Evolutionary conservation across 2,113 vertebrate genomes (phyloP).

Genomic region (Lagenorhynchus albirostris): DNA sequence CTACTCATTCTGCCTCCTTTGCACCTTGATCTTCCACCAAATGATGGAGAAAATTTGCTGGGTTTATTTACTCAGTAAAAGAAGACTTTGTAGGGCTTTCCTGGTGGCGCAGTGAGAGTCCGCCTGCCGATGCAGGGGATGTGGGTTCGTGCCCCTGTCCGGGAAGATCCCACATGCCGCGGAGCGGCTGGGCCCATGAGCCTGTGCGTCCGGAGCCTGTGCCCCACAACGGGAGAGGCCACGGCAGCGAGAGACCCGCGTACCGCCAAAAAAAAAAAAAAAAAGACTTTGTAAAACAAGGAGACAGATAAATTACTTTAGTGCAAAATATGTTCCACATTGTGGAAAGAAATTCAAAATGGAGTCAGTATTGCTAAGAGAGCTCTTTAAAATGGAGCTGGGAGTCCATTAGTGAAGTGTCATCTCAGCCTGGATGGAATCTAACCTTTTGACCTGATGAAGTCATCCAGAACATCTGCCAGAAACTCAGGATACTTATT

Average conservation of each 20-base stretch:
- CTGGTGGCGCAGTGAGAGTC: too few species aligned
- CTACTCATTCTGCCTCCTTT: neutral
- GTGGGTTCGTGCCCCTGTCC: too few species aligned
- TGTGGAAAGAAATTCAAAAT: neutral
- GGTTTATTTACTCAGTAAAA: neutral
- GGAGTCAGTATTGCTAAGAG: neutral
- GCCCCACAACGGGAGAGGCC: too few species aligned
- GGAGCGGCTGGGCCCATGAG: too few species aligned
- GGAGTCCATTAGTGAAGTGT: neutral
- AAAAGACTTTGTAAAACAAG: neutral
- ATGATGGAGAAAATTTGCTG: neutral
- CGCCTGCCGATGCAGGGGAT: too few species aligned
- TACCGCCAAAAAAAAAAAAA: too few species aligned
- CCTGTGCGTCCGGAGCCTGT: too few species aligned
- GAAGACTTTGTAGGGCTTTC: neutral
- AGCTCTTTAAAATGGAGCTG: neutral
- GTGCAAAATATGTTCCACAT: neutral
- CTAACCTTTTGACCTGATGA: neutral
- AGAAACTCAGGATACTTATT: neutral
- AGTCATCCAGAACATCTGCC: neutral
- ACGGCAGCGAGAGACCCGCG: too few species aligned
- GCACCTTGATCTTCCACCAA: neutral
- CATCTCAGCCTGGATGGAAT: neutral
- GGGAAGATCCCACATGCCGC: too few species aligned
- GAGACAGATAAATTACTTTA: neutral